Percentiles rank a stretch among this genome's conserved stretches.
phyloP scores from a whole-genome alignment of 2,113 vertebrate species.

The Cryptomyrus ogoouensis region DNA sequence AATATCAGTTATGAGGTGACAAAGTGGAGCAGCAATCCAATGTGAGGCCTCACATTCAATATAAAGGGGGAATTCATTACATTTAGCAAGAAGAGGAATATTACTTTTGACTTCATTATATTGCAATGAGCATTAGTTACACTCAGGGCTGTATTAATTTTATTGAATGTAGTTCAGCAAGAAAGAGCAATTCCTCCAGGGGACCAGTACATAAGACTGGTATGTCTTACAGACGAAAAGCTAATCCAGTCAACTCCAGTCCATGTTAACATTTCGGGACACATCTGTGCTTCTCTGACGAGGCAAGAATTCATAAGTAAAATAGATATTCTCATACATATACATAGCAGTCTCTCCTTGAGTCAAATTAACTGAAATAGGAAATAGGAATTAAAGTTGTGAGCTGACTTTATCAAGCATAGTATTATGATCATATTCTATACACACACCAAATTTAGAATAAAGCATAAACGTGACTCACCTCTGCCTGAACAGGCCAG shows the following conservation, averaged over 20 bases:
- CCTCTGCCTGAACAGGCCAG: not conserved
- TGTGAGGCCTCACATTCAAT: constrained; percentile 9
- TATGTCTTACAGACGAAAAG: not conserved
- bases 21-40: not conserved
- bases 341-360: not conserved
- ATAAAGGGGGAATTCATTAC: constrained; percentile 10
- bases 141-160: constrained; percentile 20
- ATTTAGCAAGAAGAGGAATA: constrained; percentile 7
- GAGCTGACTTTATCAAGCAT: not conserved
- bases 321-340: not conserved
- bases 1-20: not conserved
- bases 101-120: constrained; percentile 17
- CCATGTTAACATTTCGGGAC: not conserved
- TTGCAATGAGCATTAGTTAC: constrained; percentile 18
- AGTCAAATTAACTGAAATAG: not conserved
- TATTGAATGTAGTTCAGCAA: constrained; percentile 4
- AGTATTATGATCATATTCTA: not conserved
- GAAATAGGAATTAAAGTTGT: not conserved
- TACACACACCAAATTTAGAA: not conserved
- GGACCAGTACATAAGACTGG: not conserved
- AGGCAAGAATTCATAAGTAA: not conserved
- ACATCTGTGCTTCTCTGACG: not conserved
- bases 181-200: not conserved
- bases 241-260: not conserved
- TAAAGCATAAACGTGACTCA: not conserved